phyloP scores from a whole-genome alignment of 2,797 vertebrate genomes.

The Sus cebifrons region DNA sequence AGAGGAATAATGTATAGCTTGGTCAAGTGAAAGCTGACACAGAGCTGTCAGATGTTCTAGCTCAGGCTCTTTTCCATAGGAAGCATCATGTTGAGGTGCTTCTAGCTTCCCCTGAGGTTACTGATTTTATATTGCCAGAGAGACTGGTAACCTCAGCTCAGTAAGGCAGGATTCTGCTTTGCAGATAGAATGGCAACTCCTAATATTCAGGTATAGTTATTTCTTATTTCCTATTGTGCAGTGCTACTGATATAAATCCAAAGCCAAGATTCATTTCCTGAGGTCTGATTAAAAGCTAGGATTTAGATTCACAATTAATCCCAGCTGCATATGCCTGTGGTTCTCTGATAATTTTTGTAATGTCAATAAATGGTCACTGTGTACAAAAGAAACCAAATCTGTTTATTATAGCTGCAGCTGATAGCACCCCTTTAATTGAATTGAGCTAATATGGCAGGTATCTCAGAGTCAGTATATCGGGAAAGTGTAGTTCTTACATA shows the following conservation, averaged over 20 bases:
- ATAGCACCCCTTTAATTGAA: slow-evolving; percentile 75
- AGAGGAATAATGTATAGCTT: slow-evolving; percentile 75
- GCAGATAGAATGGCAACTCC: slow-evolving; percentile 33
- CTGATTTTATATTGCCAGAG: slow-evolving; percentile 52
- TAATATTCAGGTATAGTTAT: background rate
- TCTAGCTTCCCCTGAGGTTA: slow-evolving; percentile 76
- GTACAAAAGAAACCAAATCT: slow-evolving; percentile 50
- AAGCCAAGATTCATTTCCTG: background rate
- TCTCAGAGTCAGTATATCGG: slow-evolving; percentile 2
- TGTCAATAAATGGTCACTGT: background rate
- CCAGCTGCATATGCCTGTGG: background rate
- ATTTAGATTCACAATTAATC: slow-evolving; percentile 38
- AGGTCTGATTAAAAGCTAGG: background rate
- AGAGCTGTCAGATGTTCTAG: slow-evolving; percentile 80
- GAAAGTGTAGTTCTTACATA: slow-evolving; percentile 77
- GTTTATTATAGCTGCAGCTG: slow-evolving; percentile 71
- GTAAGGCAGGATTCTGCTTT: background rate
- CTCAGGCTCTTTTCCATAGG: slow-evolving; percentile 72
- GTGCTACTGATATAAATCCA: background rate
- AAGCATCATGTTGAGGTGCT: background rate
- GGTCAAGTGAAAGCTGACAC: slow-evolving; percentile 79
- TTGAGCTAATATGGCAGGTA: slow-evolving; percentile 67
- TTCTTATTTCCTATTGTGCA: background rate
- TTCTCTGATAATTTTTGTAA: slow-evolving; percentile 58
- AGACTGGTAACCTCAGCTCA: slow-evolving; percentile 75